Percentiles rank a stretch among this genome's conserved stretches.
These are phyloP conservation scores for Neodiprion pinetum DNA, from an alignment of 1,140 invertebrate species.

Conservation along the genomic window DNA sequence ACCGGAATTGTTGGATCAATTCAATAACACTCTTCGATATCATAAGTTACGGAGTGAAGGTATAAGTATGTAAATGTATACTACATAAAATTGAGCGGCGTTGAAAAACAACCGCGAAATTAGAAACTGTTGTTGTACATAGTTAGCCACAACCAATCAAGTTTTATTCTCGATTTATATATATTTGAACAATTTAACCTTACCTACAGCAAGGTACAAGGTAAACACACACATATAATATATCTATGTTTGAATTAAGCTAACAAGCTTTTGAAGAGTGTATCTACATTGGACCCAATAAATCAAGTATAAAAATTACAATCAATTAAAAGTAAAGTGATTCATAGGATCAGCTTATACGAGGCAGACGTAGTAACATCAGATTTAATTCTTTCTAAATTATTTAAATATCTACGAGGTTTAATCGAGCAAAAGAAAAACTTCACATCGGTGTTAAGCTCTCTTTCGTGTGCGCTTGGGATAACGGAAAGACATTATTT, in stretches of 20 bases:
- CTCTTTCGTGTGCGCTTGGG: too few relatives aligned
- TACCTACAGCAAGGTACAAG: too few relatives aligned
- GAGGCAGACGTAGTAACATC: not conserved
- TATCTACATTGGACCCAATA: not conserved
- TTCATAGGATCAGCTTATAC: not conserved
- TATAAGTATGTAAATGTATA: constrained; percentile 9
- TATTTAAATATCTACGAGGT: too few relatives aligned
- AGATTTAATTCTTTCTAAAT: too few relatives aligned
- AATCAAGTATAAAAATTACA: constrained; percentile 1
- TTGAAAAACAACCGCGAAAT: not conserved
- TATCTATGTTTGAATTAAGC: too few relatives aligned
- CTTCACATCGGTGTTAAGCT: too few relatives aligned
- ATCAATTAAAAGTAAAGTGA: constrained; percentile 1
- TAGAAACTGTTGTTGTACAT: not conserved
- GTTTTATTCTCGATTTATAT: not conserved
- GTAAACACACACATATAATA: too few relatives aligned
- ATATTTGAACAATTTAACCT: not conserved
- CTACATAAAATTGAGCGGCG: not conserved
- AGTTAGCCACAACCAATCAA: not conserved
- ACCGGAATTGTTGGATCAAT: constrained; percentile 39
- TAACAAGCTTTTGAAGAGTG: not conserved
- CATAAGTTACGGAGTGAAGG: not conserved
- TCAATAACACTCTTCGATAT: constrained; percentile 41
- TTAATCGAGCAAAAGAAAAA: too few relatives aligned
- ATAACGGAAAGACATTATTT: too few relatives aligned